Percentiles rank a stretch among this genome's conserved stretches.
phyloP scores from a whole-genome alignment of 2,113 vertebrate genomes.

The Machaerirhynchus nigripectus region DNA sequence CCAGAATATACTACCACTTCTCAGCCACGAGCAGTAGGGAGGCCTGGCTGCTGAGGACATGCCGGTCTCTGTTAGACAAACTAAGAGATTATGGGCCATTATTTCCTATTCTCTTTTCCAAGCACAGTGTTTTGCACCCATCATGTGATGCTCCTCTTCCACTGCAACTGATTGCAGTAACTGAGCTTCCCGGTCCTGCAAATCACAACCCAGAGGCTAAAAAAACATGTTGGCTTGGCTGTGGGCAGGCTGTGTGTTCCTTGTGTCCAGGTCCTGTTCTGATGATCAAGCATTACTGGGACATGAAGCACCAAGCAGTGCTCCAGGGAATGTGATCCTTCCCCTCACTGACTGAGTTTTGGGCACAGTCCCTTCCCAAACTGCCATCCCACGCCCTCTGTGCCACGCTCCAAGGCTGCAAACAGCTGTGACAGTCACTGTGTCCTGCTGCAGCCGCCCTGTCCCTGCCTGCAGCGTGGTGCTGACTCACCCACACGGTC shows the following conservation, averaged over 20 bases:
- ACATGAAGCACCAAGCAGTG: neutral
- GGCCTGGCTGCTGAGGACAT: neutral
- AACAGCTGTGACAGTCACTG: neutral
- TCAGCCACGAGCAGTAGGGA: neutral
- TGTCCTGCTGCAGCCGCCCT: neutral
- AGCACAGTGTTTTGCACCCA: neutral
- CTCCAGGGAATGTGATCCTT: neutral
- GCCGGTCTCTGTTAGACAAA: neutral
- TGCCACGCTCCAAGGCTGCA: neutral
- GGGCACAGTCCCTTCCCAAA: neutral
- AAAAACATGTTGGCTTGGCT: neutral
- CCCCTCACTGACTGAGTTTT: neutral
- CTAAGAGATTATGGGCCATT: neutral
- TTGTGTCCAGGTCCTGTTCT: neutral
- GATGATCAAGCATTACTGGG: neutral
- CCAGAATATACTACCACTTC: neutral
- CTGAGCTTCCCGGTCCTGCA: neutral
- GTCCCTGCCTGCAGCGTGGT: neutral
- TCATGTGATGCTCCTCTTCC: neutral
- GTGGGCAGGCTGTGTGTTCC: neutral
- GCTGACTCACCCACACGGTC: neutral
- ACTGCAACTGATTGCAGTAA: accelerated
- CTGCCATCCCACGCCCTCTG: neutral
- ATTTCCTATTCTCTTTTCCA: neutral
- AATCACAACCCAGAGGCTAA: neutral